A percentile compares a stretch with the other conserved stretches of the same genome.
Evolutionary conservation across 2,888 invertebrate species (phyloP).

Genomic region (Habrosyne pyritoides): DNA sequence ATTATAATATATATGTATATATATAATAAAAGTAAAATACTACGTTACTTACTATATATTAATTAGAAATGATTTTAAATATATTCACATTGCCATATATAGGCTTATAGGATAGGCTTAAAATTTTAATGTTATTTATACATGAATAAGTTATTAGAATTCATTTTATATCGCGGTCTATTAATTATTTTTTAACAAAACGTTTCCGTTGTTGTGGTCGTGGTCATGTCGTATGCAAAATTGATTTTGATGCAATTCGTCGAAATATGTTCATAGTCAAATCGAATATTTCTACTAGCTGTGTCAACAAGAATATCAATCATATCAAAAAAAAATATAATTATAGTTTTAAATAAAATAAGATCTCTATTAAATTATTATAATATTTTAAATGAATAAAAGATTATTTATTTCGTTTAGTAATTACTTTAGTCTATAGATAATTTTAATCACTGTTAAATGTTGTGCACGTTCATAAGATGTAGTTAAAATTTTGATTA

Average conservation of each 20-base stretch:
- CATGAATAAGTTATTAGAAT: too few relatives aligned
- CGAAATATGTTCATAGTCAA: conserved; percentile 22
- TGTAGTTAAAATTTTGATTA: conserved; percentile 67
- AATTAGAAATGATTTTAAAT: not conserved
- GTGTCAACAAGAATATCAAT: conserved; percentile 76
- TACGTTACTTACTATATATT: too few relatives aligned
- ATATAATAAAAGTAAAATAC: too few relatives aligned
- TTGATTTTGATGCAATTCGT: conserved; percentile 24
- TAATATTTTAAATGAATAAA: conserved; percentile 49
- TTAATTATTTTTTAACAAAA: not conserved
- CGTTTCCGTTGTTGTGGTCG: not conserved
- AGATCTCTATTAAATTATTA: conserved; percentile 59
- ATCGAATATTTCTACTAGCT: conserved; percentile 48
- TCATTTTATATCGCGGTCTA: too few relatives aligned
- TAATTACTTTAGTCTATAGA: conserved; percentile 62
- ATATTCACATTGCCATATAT: too few relatives aligned
- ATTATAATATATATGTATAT: too few relatives aligned
- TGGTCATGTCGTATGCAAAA: not conserved
- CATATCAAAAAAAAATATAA: conserved; percentile 68
- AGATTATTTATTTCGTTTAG: conserved; percentile 66
- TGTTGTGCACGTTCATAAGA: conserved; percentile 80
- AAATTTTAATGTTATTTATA: too few relatives aligned
- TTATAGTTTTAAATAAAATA: conserved; percentile 48
- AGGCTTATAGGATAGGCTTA: too few relatives aligned
- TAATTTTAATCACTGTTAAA: conserved; percentile 83